Conservation (phyloP, 2,113 vertebrate species). For the Daboia siamensis region DNA sequence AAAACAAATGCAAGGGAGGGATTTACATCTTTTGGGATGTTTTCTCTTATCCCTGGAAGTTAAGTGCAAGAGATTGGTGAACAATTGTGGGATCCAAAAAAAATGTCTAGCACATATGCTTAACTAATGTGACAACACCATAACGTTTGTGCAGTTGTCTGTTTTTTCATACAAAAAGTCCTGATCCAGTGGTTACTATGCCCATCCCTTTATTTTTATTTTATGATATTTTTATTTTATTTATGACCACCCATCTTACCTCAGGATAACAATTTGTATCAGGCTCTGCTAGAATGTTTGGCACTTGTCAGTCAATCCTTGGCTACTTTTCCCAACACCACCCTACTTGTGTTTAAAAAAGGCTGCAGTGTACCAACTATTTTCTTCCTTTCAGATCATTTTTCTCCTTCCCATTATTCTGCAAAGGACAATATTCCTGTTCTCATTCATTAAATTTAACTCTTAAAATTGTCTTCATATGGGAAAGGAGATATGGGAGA, state of each 20-base stretch:
- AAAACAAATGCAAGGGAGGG: slow-evolving; percentile 13
- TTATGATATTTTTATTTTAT: not conserved
- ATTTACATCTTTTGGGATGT: slow-evolving; percentile 28
- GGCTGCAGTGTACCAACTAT: not conserved
- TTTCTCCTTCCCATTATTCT: not conserved
- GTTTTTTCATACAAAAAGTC: not conserved
- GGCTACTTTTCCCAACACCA: not conserved
- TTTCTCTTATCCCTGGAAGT: slow-evolving; percentile 50
- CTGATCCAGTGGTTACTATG: not conserved
- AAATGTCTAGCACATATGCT: not conserved
- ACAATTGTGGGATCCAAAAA: not conserved
- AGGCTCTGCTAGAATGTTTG: not conserved
- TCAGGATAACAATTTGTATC: not conserved
- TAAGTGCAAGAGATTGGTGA: not conserved
- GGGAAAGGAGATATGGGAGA: not conserved
- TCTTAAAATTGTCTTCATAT: not conserved
- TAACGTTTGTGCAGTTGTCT: not conserved
- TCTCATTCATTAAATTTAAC: not conserved
- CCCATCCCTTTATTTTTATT: not conserved
- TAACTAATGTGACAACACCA: not conserved
- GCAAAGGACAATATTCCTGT: not conserved
- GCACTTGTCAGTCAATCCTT: not conserved
- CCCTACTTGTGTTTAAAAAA: not conserved
- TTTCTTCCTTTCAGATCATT: not conserved
- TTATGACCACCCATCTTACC: not conserved